Base-by-base conservation (phyloP, 2,888 invertebrate genomes). In the Ectemnius cavifrons region DNA sequence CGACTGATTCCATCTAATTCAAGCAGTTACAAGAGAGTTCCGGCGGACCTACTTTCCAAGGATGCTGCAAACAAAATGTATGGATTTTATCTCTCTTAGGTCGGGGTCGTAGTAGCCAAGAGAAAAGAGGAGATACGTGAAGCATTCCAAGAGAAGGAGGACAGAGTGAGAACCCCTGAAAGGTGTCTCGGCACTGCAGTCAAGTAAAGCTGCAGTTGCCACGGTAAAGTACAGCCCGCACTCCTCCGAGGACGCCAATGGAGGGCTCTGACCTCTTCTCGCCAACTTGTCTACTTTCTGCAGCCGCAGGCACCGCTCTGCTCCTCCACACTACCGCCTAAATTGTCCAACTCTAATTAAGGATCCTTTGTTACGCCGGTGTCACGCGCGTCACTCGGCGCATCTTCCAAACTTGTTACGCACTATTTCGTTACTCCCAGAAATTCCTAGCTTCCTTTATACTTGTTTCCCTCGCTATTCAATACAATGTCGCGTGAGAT, bases 261-360 rank as follows among this genome's bases (percentile, higher is more conserved):
- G 82, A 78, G 88, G 87, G 83, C 88, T 87, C 86, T 88, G 88
- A 88, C 88, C 87, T 84, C 84, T 75, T 80, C 82, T 75, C 77
- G 64, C 73, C 73, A 75, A 80, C 83, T 80, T 52, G 79, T 78
- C 73, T 81, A 77, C 79, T 83, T 79, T 81, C 79, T 63, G 83
- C 70, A 64, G 68, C 68, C 72, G 79, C 74, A 75, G 82, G 77
- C 23, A 37, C 76, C 80, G 78, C 37, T 6, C 28, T 77, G 77
- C 74, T 77, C 69, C 71, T 71, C 37, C 37, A 37, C 37, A 73
- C 67, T 67, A 63, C 65, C 76, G 77, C 77, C 79, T 75, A 78
- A 82, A 77, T 77, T 65, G 73, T 59, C 71, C 68, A 63, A 71
- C 76, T 64, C 63, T 75, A 81, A 82, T 82, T 77, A 71, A 73